phyloP scores from a whole-genome alignment of 2,113 vertebrate species.

The Mustela lutreola region DNA sequence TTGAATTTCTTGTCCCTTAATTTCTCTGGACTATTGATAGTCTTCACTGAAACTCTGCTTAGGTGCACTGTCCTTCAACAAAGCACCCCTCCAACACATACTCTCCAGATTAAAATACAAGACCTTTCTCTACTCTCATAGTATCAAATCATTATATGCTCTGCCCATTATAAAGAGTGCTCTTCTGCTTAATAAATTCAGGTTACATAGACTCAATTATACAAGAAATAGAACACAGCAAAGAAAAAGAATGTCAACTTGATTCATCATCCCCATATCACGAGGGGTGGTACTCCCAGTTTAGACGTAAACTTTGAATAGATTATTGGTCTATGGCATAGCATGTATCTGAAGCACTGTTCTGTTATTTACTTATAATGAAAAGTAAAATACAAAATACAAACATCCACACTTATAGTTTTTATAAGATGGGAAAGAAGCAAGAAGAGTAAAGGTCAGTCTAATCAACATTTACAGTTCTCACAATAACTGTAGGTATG shows the following conservation, averaged over 20 bases:
- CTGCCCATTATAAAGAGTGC: not conserved
- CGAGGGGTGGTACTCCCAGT: not conserved
- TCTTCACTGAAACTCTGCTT: not conserved
- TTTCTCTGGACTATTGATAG: not conserved
- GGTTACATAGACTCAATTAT: not conserved
- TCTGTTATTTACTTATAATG: constrained; percentile 8
- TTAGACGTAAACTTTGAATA: not conserved
- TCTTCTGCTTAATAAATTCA: not conserved
- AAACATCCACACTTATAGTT: not conserved
- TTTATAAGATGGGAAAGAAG: not conserved
- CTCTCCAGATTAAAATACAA: not conserved
- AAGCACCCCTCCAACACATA: not conserved
- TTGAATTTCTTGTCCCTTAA: not conserved
- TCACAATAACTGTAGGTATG: not conserved
- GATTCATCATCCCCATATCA: not conserved
- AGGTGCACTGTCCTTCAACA: not conserved
- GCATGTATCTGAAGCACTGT: not conserved
- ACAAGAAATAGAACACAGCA: not conserved
- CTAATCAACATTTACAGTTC: not conserved
- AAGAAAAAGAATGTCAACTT: not conserved
- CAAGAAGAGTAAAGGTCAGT: not conserved
- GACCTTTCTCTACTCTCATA: not conserved
- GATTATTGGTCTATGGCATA: not conserved
- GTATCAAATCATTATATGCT: not conserved
- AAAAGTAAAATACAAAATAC: not conserved